Evolutionary conservation across 2,888 invertebrate genomes (phyloP), one percentile per base, ranked within the genome.

Genomic region (Morpho achilles): DNA sequence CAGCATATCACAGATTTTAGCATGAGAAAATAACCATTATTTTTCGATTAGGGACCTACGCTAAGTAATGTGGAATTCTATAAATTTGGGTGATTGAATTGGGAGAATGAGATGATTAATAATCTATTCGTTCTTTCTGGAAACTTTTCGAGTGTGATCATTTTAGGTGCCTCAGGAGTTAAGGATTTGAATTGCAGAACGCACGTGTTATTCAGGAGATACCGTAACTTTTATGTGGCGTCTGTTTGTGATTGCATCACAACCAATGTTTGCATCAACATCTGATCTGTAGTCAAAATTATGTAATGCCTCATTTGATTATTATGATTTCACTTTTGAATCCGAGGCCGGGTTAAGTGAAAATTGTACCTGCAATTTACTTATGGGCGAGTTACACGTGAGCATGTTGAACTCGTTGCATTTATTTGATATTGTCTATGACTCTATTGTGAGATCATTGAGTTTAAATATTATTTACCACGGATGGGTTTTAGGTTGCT

Each of bases 121-220:
- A 41, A 43, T n/a, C 47, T 10, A 8, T 32, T 23, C 3, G 23
- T 52, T 32, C n/a, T 39, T 42, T n/a, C 9, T 48, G 42, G 40
- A 41, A 42, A 49, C 39, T 45, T 55, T 44, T 42, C 42, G 8
- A 22, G 3, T 32, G 51, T 32, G 40, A 22, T 43, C 64, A 65
- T 69, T 67, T 69, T 69, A 68, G 60, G 55, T 56, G 56, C 61
- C 65, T 53, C 50, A 50, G 51, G 49, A 56, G 56, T 51, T 50
- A 46, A 57, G 42, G 7, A 69, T 70, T 69, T 68, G 66, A 71
- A 61, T 71, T 71, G 65, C 59, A 71, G 63, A 70, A 58, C 54
- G 65, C 74, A 75, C 76, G 65, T 66, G 64, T 71, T 70, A 67
- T 73, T 66, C 68, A 66, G 63, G 61, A 69, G 69, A 67, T 67